Base-by-base conservation (phyloP, 2,888 invertebrate species). In the Cryptus armator region DNA sequence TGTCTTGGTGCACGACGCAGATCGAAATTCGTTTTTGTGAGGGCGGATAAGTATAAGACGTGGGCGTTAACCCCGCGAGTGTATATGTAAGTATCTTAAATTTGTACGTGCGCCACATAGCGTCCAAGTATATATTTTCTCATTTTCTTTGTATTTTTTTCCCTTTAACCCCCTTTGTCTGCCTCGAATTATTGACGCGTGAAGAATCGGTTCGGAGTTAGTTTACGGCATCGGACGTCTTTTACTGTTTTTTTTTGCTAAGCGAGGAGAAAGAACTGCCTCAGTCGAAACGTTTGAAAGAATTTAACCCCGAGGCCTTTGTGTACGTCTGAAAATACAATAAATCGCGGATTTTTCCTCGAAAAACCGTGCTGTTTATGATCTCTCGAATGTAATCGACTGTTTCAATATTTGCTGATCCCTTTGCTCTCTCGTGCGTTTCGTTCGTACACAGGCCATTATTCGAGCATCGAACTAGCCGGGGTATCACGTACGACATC, bases 381-480 rank as follows among this genome's bases (percentile, higher is more conserved):
- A 14, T 24, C 32, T 62, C n/a, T n/a, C 62, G 62, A 56, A 53
- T 19, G 37, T 80, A 64, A 72, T 80, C 53, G 44, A 53, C 12
- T 56, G 66, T 80, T 80, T 68, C 74, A 75, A 81, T 76, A 81
- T 81, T 76, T 53, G 68, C 56, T 46, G 66, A 76, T 67, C 66
- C 56, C 32, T 44, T 44, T 10, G 24, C 24, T 9, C 44, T 46
- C 37, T 59, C 19, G 9, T 37, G 51, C 14, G 37, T 75, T 75
- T 19, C 51, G 37, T 66, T 19, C 43, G 76, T 64, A 48, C 68
- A 70, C 12, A 14, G 9, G 7, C 48, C 37, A 48, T 56, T 3
- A 56, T 56, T 56, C 68, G 51, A 70, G 32, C 48, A 37, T 43
- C 37, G 43, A n/a, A 37, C 14, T n/a, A 32, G 16, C 10, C 32